A percentile compares a stretch with the other conserved stretches of the same genome.
These are phyloP conservation scores for Pygathrix nemaeus DNA, from an alignment of 2,113 vertebrate genomes.

Conservation along the genomic window DNA sequence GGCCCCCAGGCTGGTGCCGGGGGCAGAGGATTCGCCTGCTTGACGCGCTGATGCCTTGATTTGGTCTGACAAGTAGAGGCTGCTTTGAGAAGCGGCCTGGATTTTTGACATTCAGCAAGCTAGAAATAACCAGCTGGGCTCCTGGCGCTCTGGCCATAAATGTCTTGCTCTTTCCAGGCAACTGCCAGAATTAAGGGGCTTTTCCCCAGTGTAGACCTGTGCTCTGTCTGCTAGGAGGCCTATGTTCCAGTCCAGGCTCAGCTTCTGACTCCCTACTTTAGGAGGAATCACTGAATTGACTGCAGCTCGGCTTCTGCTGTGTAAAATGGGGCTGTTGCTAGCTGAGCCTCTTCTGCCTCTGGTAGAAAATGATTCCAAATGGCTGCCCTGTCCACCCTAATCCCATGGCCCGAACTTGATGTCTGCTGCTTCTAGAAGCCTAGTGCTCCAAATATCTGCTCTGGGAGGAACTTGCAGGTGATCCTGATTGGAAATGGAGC, in stretches of 20 bases:
- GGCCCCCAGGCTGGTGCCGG: not conserved
- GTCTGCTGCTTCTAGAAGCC: not conserved
- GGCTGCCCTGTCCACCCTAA: not conserved
- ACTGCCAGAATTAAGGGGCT: not conserved
- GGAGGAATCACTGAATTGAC: not conserved
- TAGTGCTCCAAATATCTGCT: not conserved
- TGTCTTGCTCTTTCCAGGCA: constrained; percentile 7
- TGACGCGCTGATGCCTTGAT: constrained; percentile 49
- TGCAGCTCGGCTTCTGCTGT: not conserved
- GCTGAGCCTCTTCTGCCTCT: not conserved
- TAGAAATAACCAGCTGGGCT: constrained; percentile 58
- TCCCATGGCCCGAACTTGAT: not conserved
- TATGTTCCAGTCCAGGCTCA: not conserved
- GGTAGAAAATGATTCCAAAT: not conserved
- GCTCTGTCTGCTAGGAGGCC: not conserved
- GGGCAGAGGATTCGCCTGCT: not conserved
- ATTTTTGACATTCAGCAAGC: constrained; percentile 65
- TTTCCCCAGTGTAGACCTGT: not conserved
- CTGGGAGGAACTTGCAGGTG: not conserved
- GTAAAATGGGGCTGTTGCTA: not conserved
- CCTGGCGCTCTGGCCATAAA: not conserved
- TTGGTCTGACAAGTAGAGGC: constrained; percentile 54
- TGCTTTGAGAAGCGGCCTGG: constrained; percentile 35
- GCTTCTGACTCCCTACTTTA: not conserved
- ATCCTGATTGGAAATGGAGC: not conserved